Conservation (phyloP, 2,113 vertebrate species). For the Naja naja region DNA sequence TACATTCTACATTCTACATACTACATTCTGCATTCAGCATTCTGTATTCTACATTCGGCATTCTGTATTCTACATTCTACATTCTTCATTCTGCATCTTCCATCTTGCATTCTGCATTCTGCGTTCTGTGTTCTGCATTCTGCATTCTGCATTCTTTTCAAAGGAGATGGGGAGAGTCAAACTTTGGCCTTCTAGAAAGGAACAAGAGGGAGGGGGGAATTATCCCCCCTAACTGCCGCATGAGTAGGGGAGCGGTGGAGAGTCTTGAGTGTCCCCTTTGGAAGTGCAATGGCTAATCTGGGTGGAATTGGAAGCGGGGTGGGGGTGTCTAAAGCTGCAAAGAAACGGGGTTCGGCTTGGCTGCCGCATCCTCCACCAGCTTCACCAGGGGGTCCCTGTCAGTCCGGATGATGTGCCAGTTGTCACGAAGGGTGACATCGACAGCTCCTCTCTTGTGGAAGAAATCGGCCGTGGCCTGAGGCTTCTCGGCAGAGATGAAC, state of each 20-base stretch:
- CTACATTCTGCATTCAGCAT: too few species aligned
- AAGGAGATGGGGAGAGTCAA: background rate
- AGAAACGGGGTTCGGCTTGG: background rate
- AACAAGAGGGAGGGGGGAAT: background rate
- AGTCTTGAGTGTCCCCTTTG: background rate
- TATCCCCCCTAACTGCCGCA: background rate
- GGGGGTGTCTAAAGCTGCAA: background rate
- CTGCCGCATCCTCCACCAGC: background rate
- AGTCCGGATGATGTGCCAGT: constrained; percentile 69
- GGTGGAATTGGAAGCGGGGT: background rate
- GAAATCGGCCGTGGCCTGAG: constrained; percentile 76
- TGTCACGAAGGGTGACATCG: constrained; percentile 75
- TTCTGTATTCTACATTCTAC: too few species aligned
- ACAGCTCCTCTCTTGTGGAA: constrained; percentile 85
- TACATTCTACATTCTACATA: too few species aligned
- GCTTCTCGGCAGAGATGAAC: constrained; percentile 84
- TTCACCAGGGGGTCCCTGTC: constrained; percentile 13
- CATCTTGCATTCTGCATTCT: too few species aligned
- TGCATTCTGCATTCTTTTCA: background rate
- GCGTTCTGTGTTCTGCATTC: fast-evolving
- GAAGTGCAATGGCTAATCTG: background rate
- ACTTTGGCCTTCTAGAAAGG: background rate
- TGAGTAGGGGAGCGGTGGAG: background rate
- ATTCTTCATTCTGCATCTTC: too few species aligned
- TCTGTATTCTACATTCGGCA: background rate